Percentiles rank a stretch among this genome's conserved stretches.
Conservation (phyloP, 2,797 vertebrate species). For the Brotula barbata region DNA sequence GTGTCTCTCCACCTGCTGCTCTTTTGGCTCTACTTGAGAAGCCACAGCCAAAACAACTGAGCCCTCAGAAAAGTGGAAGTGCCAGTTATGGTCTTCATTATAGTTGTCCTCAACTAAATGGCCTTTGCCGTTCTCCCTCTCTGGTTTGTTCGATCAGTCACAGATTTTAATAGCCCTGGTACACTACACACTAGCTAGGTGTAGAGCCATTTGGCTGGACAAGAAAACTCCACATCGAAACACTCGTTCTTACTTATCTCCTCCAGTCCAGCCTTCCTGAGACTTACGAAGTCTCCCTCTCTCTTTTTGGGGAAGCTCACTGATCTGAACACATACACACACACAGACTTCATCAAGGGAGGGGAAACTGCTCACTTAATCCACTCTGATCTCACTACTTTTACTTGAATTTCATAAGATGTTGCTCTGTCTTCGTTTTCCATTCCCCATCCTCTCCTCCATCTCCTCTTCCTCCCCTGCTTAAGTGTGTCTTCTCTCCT, state of each 20-base stretch:
- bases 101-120: slow-evolving; percentile 44
- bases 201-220: slow-evolving; percentile 48
- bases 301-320: slow-evolving; percentile 52
- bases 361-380: slow-evolving; percentile 46
- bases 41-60: slow-evolving; percentile 23
- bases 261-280: slow-evolving; percentile 48
- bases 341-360: slow-evolving; percentile 57
- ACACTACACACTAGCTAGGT: slow-evolving; percentile 48
- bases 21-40: slow-evolving; percentile 37
- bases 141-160: slow-evolving; percentile 47
- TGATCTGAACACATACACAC: slow-evolving; percentile 65
- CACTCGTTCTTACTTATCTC: slow-evolving; percentile 23
- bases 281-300: slow-evolving; percentile 49
- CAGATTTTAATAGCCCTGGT: slow-evolving; percentile 47
- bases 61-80: slow-evolving; percentile 33
- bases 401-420: slow-evolving; percentile 49
- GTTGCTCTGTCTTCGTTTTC: slow-evolving; percentile 47
- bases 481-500: slow-evolving; percentile 72
- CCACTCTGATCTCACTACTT: slow-evolving; percentile 57
- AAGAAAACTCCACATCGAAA: slow-evolving; percentile 49
- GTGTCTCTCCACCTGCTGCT: slow-evolving; percentile 12
- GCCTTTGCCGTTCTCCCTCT: slow-evolving; percentile 31
- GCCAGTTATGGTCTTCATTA: slow-evolving; percentile 29
- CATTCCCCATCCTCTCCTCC: slow-evolving; percentile 38
- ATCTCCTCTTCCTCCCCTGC: slow-evolving; percentile 44